Base-by-base conservation (phyloP, 2,797 vertebrate genomes). In the Champsocephalus gunnari region DNA sequence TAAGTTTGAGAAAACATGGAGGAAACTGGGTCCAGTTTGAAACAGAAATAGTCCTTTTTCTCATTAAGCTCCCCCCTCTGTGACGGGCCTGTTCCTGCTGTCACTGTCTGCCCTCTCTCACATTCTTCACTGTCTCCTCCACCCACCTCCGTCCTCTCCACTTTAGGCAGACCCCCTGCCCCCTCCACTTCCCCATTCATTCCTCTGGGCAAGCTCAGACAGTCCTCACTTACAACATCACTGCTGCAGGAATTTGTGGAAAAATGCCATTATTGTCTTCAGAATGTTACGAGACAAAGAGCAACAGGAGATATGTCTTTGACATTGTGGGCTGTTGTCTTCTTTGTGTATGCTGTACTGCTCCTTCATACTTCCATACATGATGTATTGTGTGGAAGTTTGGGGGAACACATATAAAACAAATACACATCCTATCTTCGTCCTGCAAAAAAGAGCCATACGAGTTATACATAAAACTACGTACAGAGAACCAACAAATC, bases 171-270 rank as follows among this genome's bases (percentile, higher is more conserved):
- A 62, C 38, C 56, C 56, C 5, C 49, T 4, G 6, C 28, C 56
- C 54, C 43, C 72, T 75, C 56, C 63, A 41, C 71, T 68, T 68
- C 51, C 53, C 24, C 38, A 13, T 38, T 53, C 50, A 78, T 62
- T 49, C 71, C 66, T 32, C 54, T 2, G 62, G 84, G 80, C 91
- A 88, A 80, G 88, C 71, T 81, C 66, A 78, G 79, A 60, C 88
- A 89, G 61, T 80, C 65, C 72, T 4, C 56, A 17, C 60, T 81
- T 58, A 66, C 68, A 87, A 76, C 76, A 85, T 73, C 50, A 16
- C 48, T 9, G 17, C 59, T 13, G 16, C 58, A 83, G 84, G 86
- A 90, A 91, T 90, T 84, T 84, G 53, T 50, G 19, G 13, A 45
- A 67, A 73, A 66, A 66, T 14, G 17, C 55, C 73, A 57, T 24